These are phyloP conservation scores for Barypeithes pellucidus DNA, from an alignment of 2,888 invertebrate species.

Conservation along the genomic window DNA sequence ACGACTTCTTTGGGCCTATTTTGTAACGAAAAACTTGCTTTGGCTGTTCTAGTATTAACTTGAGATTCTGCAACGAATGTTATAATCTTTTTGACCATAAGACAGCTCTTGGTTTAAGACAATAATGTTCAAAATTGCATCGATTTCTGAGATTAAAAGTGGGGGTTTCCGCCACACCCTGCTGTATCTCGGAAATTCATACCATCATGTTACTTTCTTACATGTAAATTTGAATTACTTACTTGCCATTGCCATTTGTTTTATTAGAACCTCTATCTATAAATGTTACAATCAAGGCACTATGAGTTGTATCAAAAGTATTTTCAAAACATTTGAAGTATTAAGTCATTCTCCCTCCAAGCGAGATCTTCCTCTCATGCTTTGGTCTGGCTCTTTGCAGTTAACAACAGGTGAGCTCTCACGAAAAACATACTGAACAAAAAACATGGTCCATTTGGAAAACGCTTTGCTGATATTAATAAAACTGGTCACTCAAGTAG, in stretches of 20 bases:
- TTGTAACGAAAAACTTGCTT: too few relatives aligned
- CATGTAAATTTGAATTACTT: too few relatives aligned
- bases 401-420: conserved; percentile 62
- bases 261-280: not conserved
- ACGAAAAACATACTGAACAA: conserved; percentile 9
- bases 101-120: too few relatives aligned
- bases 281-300: not conserved
- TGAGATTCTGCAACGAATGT: too few relatives aligned
- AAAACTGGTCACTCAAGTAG: conserved; percentile 29
- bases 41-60: too few relatives aligned
- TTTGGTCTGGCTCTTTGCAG: conserved; percentile 66
- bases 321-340: conserved; percentile 28
- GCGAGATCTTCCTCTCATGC: conserved; percentile 54
- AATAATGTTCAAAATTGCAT: too few relatives aligned
- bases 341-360: conserved; percentile 20
- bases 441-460: not conserved
- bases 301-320: conserved; percentile 21
- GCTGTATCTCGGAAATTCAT: too few relatives aligned
- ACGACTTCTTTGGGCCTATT: too few relatives aligned
- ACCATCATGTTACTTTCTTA: too few relatives aligned
- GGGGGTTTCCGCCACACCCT: too few relatives aligned
- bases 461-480: conserved; percentile 4
- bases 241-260: not conserved
- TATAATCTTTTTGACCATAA: too few relatives aligned
- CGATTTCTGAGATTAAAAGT: too few relatives aligned